A percentile compares a stretch with the other conserved stretches of the same genome.
Evolutionary conservation across 2,888 invertebrate species (phyloP).

Genomic region (Allophyes oxyacanthae): DNA sequence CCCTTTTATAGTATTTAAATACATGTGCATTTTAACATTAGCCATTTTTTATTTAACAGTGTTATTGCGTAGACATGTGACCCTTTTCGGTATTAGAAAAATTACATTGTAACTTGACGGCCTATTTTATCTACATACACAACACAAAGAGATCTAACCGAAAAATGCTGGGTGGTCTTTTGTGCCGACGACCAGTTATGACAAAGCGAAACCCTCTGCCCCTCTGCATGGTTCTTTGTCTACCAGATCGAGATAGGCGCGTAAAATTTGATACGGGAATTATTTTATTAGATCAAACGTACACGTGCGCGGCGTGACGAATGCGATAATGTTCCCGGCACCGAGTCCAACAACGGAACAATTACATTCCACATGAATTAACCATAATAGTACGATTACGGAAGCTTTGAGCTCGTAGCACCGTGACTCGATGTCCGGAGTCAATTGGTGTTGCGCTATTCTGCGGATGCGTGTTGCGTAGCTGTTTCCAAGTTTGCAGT

Average conservation of each 20-base stretch:
- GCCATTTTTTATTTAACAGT: conserved; percentile 35
- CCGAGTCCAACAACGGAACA: conserved; percentile 78
- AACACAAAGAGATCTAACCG: conserved; percentile 74
- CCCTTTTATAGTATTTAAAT: conserved; percentile 23
- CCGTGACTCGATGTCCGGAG: conserved; percentile 78
- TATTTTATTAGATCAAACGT: conserved; percentile 87
- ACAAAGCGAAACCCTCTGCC: conserved; percentile 85
- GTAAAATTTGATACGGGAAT: conserved; percentile 89
- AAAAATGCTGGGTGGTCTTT: conserved; percentile 81
- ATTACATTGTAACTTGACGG: conserved; percentile 73
- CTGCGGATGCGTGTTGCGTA: conserved; percentile 56
- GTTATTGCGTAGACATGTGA: conserved; percentile 55
- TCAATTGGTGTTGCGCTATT: conserved; percentile 72
- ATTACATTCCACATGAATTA: conserved; percentile 87
- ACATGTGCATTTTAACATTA: conserved; percentile 29
- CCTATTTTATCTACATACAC: conserved; percentile 76
- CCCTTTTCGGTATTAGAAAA: conserved; percentile 60
- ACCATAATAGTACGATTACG: conserved; percentile 81
- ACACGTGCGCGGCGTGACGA: conserved; percentile 89
- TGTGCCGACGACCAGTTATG: conserved; percentile 84
- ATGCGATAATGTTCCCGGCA: conserved; percentile 84
- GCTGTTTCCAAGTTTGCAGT: conserved; percentile 41
- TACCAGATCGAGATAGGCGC: conserved; percentile 87
- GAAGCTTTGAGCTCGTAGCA: conserved; percentile 79
- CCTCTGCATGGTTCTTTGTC: conserved; percentile 80